phyloP scores from a whole-genome alignment of 2,113 vertebrate genomes.

The Ammodytes marinus region DNA sequence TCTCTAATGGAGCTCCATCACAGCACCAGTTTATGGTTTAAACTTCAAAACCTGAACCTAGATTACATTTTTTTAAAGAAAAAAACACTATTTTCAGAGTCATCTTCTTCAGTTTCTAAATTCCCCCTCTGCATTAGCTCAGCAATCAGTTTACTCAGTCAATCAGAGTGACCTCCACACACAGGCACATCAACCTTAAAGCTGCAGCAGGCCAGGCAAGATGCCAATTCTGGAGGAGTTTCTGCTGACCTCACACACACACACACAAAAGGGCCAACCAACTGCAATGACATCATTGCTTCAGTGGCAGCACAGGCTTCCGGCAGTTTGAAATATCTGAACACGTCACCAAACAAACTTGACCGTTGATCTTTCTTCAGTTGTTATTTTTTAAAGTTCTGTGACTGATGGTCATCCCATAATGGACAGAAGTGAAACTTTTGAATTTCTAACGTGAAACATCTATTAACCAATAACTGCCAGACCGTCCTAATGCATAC shows the following conservation, averaged over 20 bases:
- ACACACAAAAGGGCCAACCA: constrained; percentile 2
- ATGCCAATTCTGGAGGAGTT: constrained; percentile 25
- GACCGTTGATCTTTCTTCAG: constrained; percentile 28
- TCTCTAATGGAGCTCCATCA: neutral
- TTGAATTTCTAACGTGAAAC: neutral
- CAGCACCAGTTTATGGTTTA: neutral
- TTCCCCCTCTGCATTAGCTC: constrained; percentile 5
- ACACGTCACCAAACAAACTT: neutral
- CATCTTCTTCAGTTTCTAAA: neutral
- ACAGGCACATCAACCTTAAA: constrained; percentile 25
- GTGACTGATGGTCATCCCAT: neutral
- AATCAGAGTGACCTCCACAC: constrained; percentile 11
- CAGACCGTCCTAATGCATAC: neutral
- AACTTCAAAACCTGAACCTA: neutral
- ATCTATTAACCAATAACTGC: neutral
- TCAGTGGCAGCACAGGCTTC: constrained; percentile 1
- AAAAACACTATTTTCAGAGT: neutral
- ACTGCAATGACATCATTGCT: constrained; percentile 43
- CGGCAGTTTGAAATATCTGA: constrained; percentile 30
- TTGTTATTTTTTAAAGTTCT: neutral
- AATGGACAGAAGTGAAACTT: neutral
- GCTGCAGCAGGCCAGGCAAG: constrained; percentile 27
- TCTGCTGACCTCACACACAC: constrained; percentile 41
- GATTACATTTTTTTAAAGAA: no score
- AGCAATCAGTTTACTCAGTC: constrained; percentile 30